Evolutionary conservation across 1,140 invertebrate genomes (phyloP).

Genomic region (Ceratina australensis): DNA sequence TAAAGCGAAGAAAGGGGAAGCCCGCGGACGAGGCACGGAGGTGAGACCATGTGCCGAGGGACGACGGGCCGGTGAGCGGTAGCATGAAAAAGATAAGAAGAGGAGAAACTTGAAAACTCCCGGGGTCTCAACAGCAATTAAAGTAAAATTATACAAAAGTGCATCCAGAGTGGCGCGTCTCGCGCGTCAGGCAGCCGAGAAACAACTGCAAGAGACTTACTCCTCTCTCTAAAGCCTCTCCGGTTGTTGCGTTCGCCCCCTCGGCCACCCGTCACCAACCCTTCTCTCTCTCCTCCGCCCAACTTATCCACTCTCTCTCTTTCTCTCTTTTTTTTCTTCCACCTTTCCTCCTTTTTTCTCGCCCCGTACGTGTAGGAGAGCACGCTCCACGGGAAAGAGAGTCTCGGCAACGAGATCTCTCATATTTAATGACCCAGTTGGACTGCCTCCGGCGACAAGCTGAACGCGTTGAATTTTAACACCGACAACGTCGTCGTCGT

Average conservation of each 20-base stretch:
- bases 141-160: constrained; percentile 75
- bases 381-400: constrained; percentile 21
- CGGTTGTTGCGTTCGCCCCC: constrained; percentile 23
- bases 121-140: constrained; percentile 70
- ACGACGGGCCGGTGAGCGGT: neutral
- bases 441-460: constrained; percentile 66
- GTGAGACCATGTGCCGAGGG: neutral
- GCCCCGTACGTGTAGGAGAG: constrained; percentile 28
- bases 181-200: constrained; percentile 57
- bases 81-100: constrained; percentile 48
- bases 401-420: constrained; percentile 65
- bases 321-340: neutral
- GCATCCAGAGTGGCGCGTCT: constrained; percentile 60
- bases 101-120: constrained; percentile 67
- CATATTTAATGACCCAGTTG: constrained; percentile 74
- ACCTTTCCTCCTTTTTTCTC: neutral
- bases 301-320: too few species aligned
- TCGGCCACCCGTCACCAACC: neutral
- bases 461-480: constrained; percentile 71
- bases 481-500: constrained; percentile 22
- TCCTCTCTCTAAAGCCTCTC: constrained; percentile 13
- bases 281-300: neutral
- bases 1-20: constrained; percentile 37
- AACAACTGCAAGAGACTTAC: constrained; percentile 56
- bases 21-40: constrained; percentile 6